Evolutionary conservation across 2,797 vertebrate species (phyloP), one percentile per base, ranked within the genome.

Genomic region (Urocyon cinereoargenteus): DNA sequence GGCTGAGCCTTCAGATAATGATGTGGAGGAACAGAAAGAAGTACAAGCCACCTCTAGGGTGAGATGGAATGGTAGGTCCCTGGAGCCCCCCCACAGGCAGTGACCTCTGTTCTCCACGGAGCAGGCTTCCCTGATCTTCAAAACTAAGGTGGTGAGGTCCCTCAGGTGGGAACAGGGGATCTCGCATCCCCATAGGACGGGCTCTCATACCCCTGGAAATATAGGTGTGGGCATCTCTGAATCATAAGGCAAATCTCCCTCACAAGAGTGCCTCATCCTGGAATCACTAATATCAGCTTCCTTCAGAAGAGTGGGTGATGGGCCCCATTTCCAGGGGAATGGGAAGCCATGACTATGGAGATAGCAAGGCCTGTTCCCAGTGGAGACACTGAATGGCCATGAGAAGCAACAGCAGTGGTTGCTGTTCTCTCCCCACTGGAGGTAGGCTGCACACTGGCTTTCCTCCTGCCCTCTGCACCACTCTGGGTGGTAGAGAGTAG

Each of bases 331-430:
- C 61, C 13, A 36, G 9, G 86, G 36, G 78, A 66, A 36, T 49
- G 36, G 24, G 31, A n/a, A 73, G 28, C 18, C 79, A 24, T 78
- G 81, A 36, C 61, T 55, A 49, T 4, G 7, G n/a, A 77, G 21
- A 1, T 2, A 24, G 22, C 55, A 7, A 22, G 36, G 61, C n/a
- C 31, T 2, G 1, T 61, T 40, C 36, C 18, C 81, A 85, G 5
- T 10, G 21, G 75, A 36, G 59, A 19, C 19, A 31, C 0, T 19
- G 61, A 34, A 59, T 18, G 40, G 6, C 31, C 13, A 0, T 26
- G 31, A 68, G 49, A 49, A 84, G 70, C 40, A 40, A 70, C 12
- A 49, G 18, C 77, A n/a, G 14, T n/a, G 4, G 24, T 4, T 45
- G 40, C 40, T 45, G 40, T 22, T 64, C 49, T 77, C 22, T 12